phyloP scores from a whole-genome alignment of 2,797 vertebrate genomes.

The Spinibarbus caldwelli region DNA sequence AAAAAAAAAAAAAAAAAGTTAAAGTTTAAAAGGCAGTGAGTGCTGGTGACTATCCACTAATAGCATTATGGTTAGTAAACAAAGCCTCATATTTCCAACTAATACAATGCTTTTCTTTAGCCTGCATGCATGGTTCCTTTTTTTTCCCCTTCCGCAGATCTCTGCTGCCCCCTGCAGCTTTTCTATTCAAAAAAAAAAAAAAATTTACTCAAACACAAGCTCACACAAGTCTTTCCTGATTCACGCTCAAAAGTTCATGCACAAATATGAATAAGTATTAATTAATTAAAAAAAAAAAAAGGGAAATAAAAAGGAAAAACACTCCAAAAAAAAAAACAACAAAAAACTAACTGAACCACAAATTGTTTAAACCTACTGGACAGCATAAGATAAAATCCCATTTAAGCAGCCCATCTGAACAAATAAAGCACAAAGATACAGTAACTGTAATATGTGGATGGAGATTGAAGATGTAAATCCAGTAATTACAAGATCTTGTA shows the following conservation, averaged over 20 bases:
- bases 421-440: not conserved
- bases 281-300: not conserved
- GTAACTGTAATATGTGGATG: not conserved
- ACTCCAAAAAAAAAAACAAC: not conserved
- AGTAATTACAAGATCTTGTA: constrained; percentile 26
- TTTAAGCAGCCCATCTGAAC: constrained; percentile 4
- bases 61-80: not conserved
- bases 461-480: constrained; percentile 24
- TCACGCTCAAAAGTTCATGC: not conserved
- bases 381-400: not conserved
- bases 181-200: constrained; percentile 14
- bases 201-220: not conserved
- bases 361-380: not conserved
- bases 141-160: not conserved
- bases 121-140: not conserved
- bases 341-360: not conserved
- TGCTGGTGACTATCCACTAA: not conserved
- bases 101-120: constrained; percentile 1
- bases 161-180: constrained; percentile 59
- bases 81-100: not conserved
- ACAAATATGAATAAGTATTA: not conserved
- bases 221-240: not conserved
- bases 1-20: not conserved
- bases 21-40: not conserved
- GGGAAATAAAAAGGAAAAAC: not conserved